These are phyloP conservation scores for Ennomos fuscantarius DNA, from an alignment of 2,888 invertebrate genomes.

Conservation along the genomic window DNA sequence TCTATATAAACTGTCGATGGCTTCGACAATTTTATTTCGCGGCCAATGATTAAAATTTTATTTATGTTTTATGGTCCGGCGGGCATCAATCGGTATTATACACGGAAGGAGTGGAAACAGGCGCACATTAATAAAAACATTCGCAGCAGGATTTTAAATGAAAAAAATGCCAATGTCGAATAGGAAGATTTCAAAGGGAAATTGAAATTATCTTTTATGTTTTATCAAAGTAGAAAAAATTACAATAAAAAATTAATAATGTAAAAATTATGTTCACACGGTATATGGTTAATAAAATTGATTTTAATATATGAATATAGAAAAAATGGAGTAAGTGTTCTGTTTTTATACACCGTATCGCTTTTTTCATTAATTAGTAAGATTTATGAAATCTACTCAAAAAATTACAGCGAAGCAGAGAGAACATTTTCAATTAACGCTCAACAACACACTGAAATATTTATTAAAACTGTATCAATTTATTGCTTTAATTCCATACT, in stretches of 20 bases:
- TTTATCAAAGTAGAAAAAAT: too few relatives aligned
- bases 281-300: too few relatives aligned
- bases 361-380: too few relatives aligned
- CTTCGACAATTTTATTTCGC: constrained; percentile 48
- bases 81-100: constrained; percentile 59
- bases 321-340: too few relatives aligned
- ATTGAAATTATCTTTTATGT: too few relatives aligned
- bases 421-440: constrained; percentile 54
- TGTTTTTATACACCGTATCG: too few relatives aligned
- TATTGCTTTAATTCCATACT: constrained; percentile 21
- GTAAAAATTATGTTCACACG: too few relatives aligned
- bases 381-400: constrained; percentile 20
- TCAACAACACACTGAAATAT: constrained; percentile 64
- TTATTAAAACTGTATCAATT: constrained; percentile 57
- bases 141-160: constrained; percentile 58
- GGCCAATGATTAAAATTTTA: constrained; percentile 55
- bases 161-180: constrained; percentile 44
- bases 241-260: too few relatives aligned
- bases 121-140: constrained; percentile 58
- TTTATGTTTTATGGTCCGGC: constrained; percentile 54
- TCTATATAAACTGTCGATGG: constrained; percentile 33
- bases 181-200: constrained; percentile 14
- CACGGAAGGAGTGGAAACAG: constrained; percentile 52
- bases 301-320: too few relatives aligned
- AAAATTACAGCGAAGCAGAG: constrained; percentile 13